Evolutionary conservation across 1,140 invertebrate species (phyloP), one percentile per base, ranked within the genome.

Genomic region (Eubasilissa regina): DNA sequence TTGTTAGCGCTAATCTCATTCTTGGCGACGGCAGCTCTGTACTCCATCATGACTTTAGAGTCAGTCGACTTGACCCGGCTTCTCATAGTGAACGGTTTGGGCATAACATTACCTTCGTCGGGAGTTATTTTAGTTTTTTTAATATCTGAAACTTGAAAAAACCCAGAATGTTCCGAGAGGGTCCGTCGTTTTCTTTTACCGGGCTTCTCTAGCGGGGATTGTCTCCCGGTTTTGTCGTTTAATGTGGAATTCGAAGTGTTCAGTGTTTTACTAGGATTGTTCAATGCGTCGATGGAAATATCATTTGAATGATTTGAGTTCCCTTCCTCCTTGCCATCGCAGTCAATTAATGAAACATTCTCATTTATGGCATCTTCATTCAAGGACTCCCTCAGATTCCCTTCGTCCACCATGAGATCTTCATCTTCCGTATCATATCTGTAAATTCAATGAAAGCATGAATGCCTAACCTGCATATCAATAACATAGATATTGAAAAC

Each of bases 21-120:
- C 8, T 74, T 74, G 25, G 51, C 70, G 43, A 74, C 35, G 25
- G 70, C 70, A 25, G 10, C 44, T 43, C 35, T 74, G 53, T 74
- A 74, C 13, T 55, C 70, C 25, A 19, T 56, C 70, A 74, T 74
- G 19, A 74, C 15, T 44, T 43, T 55, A 11, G 51, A 56, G 53
- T 74, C 70, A 10, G 56, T 74, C 3, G 70, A 74, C 53, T 74
- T 55, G 9, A 19, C 70, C 9, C 70, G n/a, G 47, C 47, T 70
- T 13, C 66, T 70, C 66, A 70, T 70, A 1, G 66, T 11, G 15
- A 47, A 47, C 9, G 48, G 15, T 25, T 70, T 70, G 19, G 47
- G 17, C 17, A 4, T 10, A 11, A 19, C 8, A 12, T 13, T 6
- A 17, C 51, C 47, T 19, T 3, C 15, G 25, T 70, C 17, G 12